A percentile compares a stretch with the other conserved stretches of the same genome.
Evolutionary conservation across 2,888 invertebrate genomes (phyloP).

Genomic region (Mythimna loreyi): DNA sequence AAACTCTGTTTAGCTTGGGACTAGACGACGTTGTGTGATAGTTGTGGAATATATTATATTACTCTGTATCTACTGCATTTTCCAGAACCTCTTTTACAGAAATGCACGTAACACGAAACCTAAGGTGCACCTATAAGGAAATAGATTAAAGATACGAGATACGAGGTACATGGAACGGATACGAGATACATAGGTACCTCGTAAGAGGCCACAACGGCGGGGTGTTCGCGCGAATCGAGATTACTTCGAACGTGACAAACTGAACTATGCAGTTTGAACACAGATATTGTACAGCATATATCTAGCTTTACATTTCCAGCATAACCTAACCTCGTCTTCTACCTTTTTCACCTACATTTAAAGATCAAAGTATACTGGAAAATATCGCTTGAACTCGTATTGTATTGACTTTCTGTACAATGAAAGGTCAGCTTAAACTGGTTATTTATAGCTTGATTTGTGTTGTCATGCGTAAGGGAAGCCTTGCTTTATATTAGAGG

Average conservation of each 20-base stretch:
- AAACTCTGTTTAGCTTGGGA: no score
- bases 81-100: not conserved
- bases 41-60: no score
- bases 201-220: conserved; percentile 11
- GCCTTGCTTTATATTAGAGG: conserved; percentile 3
- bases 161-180: conserved; percentile 19
- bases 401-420: not conserved
- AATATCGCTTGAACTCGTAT: not conserved
- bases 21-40: no score
- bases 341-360: not conserved
- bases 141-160: conserved; percentile 36
- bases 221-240: conserved; percentile 37
- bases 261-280: conserved; percentile 30
- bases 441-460: not conserved
- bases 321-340: not conserved
- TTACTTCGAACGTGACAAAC: conserved; percentile 55
- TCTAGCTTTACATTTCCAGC: not conserved
- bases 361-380: not conserved
- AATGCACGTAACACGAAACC: conserved; percentile 13
- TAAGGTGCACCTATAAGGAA: conserved; percentile 16
- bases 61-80: no score
- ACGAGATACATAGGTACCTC: conserved; percentile 7
- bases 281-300: conserved; percentile 20
- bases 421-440: not conserved
- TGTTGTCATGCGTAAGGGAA: not conserved